Percentiles rank a stretch among this genome's conserved stretches.
phyloP scores from a whole-genome alignment of 2,113 vertebrate species.

The Galbula dea region DNA sequence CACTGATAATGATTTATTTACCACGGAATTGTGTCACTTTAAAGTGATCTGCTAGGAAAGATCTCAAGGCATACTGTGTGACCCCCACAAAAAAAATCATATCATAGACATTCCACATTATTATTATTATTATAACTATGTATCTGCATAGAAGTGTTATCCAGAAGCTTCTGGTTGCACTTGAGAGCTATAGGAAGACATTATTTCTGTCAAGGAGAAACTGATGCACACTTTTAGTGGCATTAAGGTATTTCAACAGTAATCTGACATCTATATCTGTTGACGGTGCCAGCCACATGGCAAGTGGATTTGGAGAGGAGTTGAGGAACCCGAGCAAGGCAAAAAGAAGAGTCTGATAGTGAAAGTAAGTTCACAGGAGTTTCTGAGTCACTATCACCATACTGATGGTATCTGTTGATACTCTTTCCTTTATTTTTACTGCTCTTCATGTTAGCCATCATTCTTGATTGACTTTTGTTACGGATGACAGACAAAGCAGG shows the following conservation, averaged over 20 bases:
- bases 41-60: neutral
- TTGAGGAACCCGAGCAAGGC: neutral
- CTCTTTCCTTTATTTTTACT: neutral
- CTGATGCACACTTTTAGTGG: neutral
- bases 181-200: neutral
- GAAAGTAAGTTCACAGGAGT: neutral
- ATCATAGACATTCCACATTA: neutral
- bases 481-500: neutral
- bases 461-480: neutral
- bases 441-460: neutral
- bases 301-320: neutral
- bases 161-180: neutral
- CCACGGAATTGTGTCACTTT: neutral
- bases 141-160: neutral
- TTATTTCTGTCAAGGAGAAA: neutral
- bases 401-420: fast-evolving
- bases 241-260: neutral
- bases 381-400: neutral
- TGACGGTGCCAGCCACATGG: neutral
- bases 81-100: neutral
- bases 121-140: neutral
- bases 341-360: neutral
- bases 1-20: neutral
- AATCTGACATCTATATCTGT: conserved; percentile 21
- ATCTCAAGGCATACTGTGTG: neutral